phyloP scores from a whole-genome alignment of 2,113 vertebrate genomes.

The Delphinus delphis region DNA sequence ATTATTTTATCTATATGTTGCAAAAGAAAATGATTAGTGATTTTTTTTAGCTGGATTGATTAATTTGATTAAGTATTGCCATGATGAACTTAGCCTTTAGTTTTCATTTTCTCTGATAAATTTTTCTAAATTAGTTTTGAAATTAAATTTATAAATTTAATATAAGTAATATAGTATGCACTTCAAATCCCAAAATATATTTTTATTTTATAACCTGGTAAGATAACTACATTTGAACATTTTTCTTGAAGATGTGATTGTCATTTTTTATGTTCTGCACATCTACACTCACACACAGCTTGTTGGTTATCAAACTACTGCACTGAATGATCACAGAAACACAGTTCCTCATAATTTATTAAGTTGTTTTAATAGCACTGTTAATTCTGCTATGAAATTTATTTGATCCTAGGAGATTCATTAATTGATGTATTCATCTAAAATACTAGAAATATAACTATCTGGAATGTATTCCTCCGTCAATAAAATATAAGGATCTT shows the following conservation, averaged over 20 bases:
- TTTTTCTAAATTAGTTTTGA: background rate
- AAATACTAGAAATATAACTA: background rate
- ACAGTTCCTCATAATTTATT: background rate
- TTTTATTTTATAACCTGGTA: background rate
- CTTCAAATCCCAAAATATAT: background rate
- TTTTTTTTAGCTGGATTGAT: background rate
- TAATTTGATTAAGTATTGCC: background rate
- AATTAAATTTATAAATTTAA: background rate
- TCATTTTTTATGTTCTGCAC: background rate
- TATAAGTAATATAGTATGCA: background rate
- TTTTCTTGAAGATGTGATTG: background rate
- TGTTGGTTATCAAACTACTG: background rate
- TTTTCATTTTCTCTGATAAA: background rate
- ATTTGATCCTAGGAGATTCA: background rate
- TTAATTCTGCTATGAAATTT: background rate
- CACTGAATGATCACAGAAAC: background rate
- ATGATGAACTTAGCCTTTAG: background rate
- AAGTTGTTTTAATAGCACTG: background rate
- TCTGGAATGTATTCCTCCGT: background rate
- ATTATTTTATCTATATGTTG: background rate
- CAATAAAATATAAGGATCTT: background rate
- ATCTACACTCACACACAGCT: background rate
- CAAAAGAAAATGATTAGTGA: background rate
- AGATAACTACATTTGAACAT: background rate
- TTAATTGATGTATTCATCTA: background rate